Evolutionary conservation across 2,113 vertebrate species (phyloP), one percentile per base, ranked within the genome.

Genomic region (Halichoeres trimaculatus): DNA sequence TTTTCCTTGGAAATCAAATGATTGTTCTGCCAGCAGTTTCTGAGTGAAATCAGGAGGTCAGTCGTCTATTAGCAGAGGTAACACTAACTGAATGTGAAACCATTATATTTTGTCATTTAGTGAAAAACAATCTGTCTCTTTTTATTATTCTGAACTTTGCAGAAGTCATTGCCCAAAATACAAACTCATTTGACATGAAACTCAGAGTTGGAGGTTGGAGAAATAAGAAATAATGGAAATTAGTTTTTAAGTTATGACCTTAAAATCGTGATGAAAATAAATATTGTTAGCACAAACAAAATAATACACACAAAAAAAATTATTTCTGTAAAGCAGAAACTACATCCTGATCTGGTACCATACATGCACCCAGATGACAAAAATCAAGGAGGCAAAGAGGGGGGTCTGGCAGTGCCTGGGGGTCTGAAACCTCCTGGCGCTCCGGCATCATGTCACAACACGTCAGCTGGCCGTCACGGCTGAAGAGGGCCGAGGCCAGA

Each of bases 401-500:
- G n/a, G n/a, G 56, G 59, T 35, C 43, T 5, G 13, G 63, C 35
- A 52, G 43, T 50, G 71, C 73, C 85, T 71, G 88, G 89, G 45
- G 92, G 92, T 94, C 93, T 92, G 93, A 90, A 94, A 90, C 88
- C 91, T 94, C 91, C 91, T 76, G 91, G 91, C 84, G 75, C 86
- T 94, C 85, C 89, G 88, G 70, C 77, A 80, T 72, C 56, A 80
- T 95, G 93, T 97, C 95, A 96, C 93, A 95, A 94, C 92, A 94
- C 90, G 90, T 95, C 95, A 96, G 94, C 92, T 92, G 93, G 89
- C 91, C 92, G 93, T 94, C 93, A 94, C 53, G 84, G 80, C 55
- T 75, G 84, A 91, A 89, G 92, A 91, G 92, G 91, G 93, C 80
- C 38, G 63, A 53, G 63, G 75, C 74, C 20, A 1, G 1, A 62